These are phyloP conservation scores for Drosophila monieri DNA, from an alignment of 2,888 invertebrate genomes.

Conservation along the genomic window DNA sequence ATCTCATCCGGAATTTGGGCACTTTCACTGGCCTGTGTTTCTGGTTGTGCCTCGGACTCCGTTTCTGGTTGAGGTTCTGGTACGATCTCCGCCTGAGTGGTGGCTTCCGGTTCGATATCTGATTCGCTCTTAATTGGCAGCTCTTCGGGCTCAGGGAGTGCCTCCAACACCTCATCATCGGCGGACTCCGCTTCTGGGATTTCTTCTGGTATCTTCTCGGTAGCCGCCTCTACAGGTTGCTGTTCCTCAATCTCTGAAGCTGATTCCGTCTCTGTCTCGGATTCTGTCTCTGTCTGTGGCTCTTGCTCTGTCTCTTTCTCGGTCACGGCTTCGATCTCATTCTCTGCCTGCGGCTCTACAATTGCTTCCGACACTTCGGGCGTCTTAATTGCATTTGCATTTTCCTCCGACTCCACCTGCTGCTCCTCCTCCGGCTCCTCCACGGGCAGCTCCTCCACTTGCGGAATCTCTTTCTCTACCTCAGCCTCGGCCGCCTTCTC, in stretches of 20 bases:
- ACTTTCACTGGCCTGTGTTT: conserved; percentile 47
- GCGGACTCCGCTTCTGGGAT: conserved; percentile 27
- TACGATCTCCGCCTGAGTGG: not conserved
- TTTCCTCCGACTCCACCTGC: conserved; percentile 47
- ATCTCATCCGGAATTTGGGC: conserved; percentile 33
- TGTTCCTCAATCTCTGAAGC: conserved; percentile 8
- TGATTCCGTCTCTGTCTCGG: conserved; percentile 15
- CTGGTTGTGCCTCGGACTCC: conserved; percentile 34
- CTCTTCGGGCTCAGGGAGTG: conserved; percentile 38
- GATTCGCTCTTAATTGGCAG: conserved; percentile 34
- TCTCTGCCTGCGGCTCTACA: conserved; percentile 50
- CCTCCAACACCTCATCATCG: conserved; percentile 60
- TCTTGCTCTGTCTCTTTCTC: conserved; percentile 16
- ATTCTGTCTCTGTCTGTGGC: conserved; percentile 14
- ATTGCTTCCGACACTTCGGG: conserved; percentile 74
- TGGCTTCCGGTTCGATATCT: conserved; percentile 27
- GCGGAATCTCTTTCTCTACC: conserved; percentile 19
- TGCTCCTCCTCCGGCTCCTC: conserved; percentile 7
- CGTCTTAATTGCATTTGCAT: conserved; percentile 77
- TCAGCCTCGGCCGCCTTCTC: conserved; percentile 24
- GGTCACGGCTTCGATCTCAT: conserved; percentile 8
- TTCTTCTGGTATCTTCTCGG: conserved; percentile 16
- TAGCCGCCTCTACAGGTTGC: not conserved
- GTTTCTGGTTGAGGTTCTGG: conserved; percentile 31
- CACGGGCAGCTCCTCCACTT: conserved; percentile 10